Evolutionary conservation across 2,113 vertebrate species (phyloP), one percentile per base, ranked within the genome.

Genomic region (Gyps fulvus): DNA sequence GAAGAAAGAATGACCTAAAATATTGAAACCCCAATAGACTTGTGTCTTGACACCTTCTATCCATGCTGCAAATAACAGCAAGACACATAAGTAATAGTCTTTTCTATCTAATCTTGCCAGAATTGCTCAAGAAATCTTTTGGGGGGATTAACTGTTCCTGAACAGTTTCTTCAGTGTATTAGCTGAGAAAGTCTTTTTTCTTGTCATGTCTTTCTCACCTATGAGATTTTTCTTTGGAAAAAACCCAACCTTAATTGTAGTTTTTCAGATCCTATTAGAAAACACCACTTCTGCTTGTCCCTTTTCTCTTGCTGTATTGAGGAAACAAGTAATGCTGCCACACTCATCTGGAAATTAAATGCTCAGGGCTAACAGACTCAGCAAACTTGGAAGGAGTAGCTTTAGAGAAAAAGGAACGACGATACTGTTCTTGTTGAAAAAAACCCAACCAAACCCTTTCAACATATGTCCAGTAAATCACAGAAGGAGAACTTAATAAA

Each of bases 61-160:
- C 27, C n/a, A 32, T 69, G 58, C 54, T 83, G 58, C 50, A 96
- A 61, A 85, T 63, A 90, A 45, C 45, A 66, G 83, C 25, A 77
- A 71, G 90, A 38, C 76, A 90, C 36, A n/a, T 62, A 88, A 92
- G 50, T 79, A 91, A 83, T 29, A 69, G 34, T 10, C 45, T 88
- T 85, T 76, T 57, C 93, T 96, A 31, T 42, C 59, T 87, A 90
- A 82, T 55, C 88, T 83, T 87, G 55, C 88, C 92, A 92, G 90
- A 90, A 81, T 90, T 86, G 63, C 95, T 86, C 88, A 93, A 90
- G 74, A 90, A 86, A 86, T 70, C 38, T 93, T 90, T 49, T 15
- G 1, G 16, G 8, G n/a, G 90, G 92, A 97, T 97, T 97, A 97
- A 78, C 71, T 96, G 93, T 96, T 94, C 95, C 96, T 67, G 97